Base-by-base conservation (phyloP, 2,113 vertebrate genomes). In the Montifringilla adamsi region DNA sequence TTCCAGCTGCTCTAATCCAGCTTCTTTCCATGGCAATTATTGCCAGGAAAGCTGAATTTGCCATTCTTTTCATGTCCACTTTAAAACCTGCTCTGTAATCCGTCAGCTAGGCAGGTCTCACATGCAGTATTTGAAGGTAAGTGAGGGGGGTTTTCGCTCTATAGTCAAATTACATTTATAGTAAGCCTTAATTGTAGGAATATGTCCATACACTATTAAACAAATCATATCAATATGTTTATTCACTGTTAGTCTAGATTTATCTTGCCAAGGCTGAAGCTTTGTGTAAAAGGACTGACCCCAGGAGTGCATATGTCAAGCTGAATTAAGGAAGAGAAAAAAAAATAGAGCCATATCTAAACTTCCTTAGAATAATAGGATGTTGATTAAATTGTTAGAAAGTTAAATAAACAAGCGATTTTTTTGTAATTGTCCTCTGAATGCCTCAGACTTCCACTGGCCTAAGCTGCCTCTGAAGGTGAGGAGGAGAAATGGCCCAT, bases 11-110 rank as follows among this genome's bases (percentile, higher is more conserved):
- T 95, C 85, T 94, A 81, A 92, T 70, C 50, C 44, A 85, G 74
- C 21, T 96, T 90, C 62, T 53, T 92, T 89, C 85, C 73, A 73
- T 2, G 2, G 68, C 93, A 95, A 81, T 87, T 69, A 64, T 47
- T 87, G 94, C 93, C 96, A 97, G 94, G 69, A 93, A 93, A 96
- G 74, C 97, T 94, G 77, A 93, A 95, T 95, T 91, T 77, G 94
- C 90, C 90, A 89, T 96, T 87, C 88, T 94, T 97, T 95, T 93
- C 92, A 93, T 91, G 94, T 94, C 96, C 96, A 91, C 96, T 97
- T 93, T 69, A 94, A 96, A 96, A 97, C 94, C 88, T 97, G 94
- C 83, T 96, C 92, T 92, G 95, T 97, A 94, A 96, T 96, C 96
- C 69, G 82, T 94, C 97, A 96, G 88, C 55, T 58, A 81, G 81